These are phyloP conservation scores for Zygaena filipendulae DNA, from an alignment of 2,888 invertebrate species.

Conservation along the genomic window DNA sequence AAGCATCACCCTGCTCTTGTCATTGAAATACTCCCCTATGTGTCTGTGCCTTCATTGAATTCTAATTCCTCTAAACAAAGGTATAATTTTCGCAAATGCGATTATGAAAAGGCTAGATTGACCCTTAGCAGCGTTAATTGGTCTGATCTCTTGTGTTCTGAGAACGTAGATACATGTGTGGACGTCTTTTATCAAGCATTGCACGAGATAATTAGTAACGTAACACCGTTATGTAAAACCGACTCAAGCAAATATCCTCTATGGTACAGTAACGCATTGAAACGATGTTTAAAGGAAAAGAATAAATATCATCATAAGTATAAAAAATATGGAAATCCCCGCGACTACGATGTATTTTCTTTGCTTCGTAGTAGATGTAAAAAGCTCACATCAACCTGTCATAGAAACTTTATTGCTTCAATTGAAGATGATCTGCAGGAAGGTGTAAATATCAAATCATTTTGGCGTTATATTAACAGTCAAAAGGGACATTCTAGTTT, in stretches of 20 bases:
- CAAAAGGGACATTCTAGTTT: constrained; percentile 1
- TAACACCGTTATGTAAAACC: constrained; percentile 4
- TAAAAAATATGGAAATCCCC: constrained; percentile 11
- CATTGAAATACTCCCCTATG: background rate
- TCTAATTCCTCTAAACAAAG: background rate
- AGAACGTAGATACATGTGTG: constrained; percentile 3
- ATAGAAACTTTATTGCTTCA: constrained; percentile 3
- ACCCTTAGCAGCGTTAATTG: constrained; percentile 3
- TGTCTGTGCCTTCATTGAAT: background rate
- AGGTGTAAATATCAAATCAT: constrained; percentile 3
- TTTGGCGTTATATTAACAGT: constrained; percentile 10
- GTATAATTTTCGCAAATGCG: constrained; percentile 8
- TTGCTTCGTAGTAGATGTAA: constrained; percentile 10
- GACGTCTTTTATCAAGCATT: background rate
- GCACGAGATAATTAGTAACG: constrained; percentile 1
- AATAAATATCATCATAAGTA: constrained; percentile 9
- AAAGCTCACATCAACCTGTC: constrained; percentile 4
- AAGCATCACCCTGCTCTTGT: constrained; percentile 5
- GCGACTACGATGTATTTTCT: constrained; percentile 12
- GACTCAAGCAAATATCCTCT: constrained; percentile 5
- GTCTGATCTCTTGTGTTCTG: constrained; percentile 1
- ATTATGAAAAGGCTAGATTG: constrained; percentile 1
- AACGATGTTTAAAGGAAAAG: constrained; percentile 10
- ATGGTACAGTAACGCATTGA: constrained; percentile 8
- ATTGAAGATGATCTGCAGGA: constrained; percentile 7